A percentile compares a stretch with the other conserved stretches of the same genome.
These are phyloP conservation scores for Cheiracanthium punctorium DNA, from an alignment of 2,888 invertebrate species.

Conservation along the genomic window DNA sequence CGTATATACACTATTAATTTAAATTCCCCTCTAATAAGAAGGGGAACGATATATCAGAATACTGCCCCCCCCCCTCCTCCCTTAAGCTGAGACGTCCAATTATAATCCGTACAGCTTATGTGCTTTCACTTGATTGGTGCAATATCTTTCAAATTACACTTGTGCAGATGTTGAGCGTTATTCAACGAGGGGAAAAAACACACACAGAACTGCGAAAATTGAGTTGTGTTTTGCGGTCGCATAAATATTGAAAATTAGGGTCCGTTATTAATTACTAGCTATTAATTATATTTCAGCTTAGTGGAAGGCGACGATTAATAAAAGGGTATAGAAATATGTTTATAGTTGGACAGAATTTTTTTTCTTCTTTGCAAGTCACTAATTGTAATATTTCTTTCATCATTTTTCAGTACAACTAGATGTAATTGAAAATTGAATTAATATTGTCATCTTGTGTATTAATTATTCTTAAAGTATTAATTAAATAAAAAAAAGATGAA, in stretches of 20 bases:
- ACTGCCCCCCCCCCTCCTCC: no score
- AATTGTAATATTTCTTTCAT: background rate
- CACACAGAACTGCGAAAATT: background rate
- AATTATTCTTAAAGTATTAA: background rate
- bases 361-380: background rate
- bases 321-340: slow-evolving; percentile 7
- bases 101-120: slow-evolving; percentile 9
- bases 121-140: slow-evolving; percentile 8
- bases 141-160: slow-evolving; percentile 14
- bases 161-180: background rate
- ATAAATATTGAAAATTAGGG: slow-evolving; percentile 13
- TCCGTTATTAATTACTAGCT: background rate
- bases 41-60: background rate
- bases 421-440: slow-evolving; percentile 7
- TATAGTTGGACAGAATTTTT: background rate
- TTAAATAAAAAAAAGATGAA: background rate
- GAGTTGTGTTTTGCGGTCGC: slow-evolving; percentile 9
- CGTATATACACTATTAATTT: slow-evolving; percentile 1
- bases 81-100: background rate
- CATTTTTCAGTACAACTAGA: background rate
- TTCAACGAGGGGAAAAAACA: background rate
- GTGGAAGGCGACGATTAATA: slow-evolving; percentile 3
- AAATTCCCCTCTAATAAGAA: slow-evolving; percentile 13
- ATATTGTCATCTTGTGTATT: background rate
- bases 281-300: slow-evolving; percentile 4